Base-by-base conservation (phyloP, 2,888 invertebrate species). In the Sinhomidia bicolor region DNA sequence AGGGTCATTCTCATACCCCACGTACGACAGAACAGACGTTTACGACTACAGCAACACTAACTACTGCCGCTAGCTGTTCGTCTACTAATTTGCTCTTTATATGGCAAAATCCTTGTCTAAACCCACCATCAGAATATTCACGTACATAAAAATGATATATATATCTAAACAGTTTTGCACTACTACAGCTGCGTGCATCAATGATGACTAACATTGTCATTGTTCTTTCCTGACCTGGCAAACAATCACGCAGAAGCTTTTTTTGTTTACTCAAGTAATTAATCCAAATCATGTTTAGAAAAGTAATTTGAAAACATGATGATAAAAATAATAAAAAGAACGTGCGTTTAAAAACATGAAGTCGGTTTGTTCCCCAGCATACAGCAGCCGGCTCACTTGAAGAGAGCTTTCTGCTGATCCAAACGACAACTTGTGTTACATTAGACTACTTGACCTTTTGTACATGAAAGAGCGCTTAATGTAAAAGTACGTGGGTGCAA, bases 1-100 rank as follows among this genome's bases (percentile, higher is more conserved):
- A 82, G 82, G 71, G 32, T 20, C 23, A 54, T 54, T 51, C 54
- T 54, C 74, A 44, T 65, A 10, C 26, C 23, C 26, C 60, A 60
- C 26, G 5, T 36, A 36, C 36, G 4, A 36, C 36, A 54, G 14
- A 54, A 36, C 36, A 54, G 14, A 54, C 4, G n/a, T 54, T 54
- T n/a, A 54, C 17, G 17, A 26, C 60, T 60, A 23, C 60, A 23
- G 23, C 60, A 60, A 5, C 36, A 36, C 7, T 0, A 14, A n/a
- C 4, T 51, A 51, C 14, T 17, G 65, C 32, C 29, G 65, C 32
- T n/a, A 65, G 65, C 65, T 14, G 26, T 26, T n/a, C 17, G 4
- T 54, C 17, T 54, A 17, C 12, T 60, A 60, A 60, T 60, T 60
- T 60, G 23, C 60, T 20, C 60, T 60, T 60, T 60, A 60, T 26